Conservation (phyloP, 2,888 invertebrate genomes). For the Pomacea canaliculata region DNA sequence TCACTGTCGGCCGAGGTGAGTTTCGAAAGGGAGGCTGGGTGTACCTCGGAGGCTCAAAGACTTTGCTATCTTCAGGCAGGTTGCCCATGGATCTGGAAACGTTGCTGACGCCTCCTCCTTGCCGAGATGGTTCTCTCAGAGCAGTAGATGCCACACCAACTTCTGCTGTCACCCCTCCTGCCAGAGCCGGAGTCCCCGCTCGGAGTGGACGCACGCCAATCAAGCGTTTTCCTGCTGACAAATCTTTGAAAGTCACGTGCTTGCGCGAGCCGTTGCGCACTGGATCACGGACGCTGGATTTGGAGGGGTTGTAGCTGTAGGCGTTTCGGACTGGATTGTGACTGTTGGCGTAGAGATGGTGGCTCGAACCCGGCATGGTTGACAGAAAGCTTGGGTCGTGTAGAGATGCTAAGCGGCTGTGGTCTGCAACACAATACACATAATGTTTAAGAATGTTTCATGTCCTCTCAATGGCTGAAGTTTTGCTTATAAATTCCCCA, state of each 20-base stretch:
- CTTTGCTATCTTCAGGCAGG: neutral
- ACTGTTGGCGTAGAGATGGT: neutral
- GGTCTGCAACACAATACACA: conserved; percentile 24
- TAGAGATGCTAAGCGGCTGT: conserved; percentile 20
- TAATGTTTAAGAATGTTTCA: neutral
- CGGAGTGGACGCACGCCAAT: neutral
- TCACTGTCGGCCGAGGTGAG: neutral
- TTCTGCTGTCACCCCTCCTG: too few relatives aligned
- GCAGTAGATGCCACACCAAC: too few relatives aligned
- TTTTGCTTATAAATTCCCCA: too few relatives aligned
- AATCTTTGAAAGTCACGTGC: conserved; percentile 41
- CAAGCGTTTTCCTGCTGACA: conserved; percentile 19
- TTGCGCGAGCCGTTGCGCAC: conserved; percentile 34
- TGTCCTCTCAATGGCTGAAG: too few relatives aligned
- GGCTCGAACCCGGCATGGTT: neutral
- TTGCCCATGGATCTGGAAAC: neutral
- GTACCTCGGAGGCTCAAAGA: conserved; percentile 7
- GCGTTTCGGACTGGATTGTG: conserved; percentile 11
- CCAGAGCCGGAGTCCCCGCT: too few relatives aligned
- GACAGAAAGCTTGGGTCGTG: conserved; percentile 36
- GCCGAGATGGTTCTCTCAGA: too few relatives aligned
- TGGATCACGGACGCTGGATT: conserved; percentile 35
- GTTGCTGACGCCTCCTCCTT: neutral
- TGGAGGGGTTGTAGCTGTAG: conserved; percentile 22
- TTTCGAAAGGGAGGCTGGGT: conserved; percentile 14